These are phyloP conservation scores for Takifugu ocellatus DNA, from an alignment of 2,797 vertebrate genomes.

Conservation along the genomic window DNA sequence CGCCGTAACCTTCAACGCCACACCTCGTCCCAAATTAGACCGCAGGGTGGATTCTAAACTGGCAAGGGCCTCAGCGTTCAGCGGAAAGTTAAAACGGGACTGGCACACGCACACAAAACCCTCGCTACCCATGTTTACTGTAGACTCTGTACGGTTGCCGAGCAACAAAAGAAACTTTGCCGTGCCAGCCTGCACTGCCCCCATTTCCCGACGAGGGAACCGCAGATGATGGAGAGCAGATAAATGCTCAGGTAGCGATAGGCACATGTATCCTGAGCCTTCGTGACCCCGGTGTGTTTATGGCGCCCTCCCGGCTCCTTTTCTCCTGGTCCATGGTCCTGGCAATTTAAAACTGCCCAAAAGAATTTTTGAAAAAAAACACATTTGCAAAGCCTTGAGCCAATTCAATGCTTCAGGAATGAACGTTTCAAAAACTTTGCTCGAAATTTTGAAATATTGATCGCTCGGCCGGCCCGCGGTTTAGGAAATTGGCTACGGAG, in stretches of 20 bases:
- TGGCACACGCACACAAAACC: slow-evolving; percentile 21
- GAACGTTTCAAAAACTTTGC: slow-evolving; percentile 29
- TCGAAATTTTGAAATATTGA: slow-evolving; percentile 28
- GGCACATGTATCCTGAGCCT: neutral
- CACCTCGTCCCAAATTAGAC: slow-evolving; percentile 57
- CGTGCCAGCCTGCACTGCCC: slow-evolving; percentile 3
- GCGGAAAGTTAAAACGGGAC: slow-evolving; percentile 50
- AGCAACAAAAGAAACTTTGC: slow-evolving; percentile 26
- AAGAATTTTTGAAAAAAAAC: neutral
- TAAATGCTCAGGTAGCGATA: neutral
- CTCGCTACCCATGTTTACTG: slow-evolving; percentile 41
- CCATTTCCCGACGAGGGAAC: slow-evolving; percentile 11
- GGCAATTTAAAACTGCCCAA: neutral
- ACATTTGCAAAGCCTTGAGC: neutral
- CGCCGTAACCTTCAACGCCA: slow-evolving; percentile 6
- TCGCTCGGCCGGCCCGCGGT: slow-evolving; percentile 20
- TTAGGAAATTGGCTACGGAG: slow-evolving; percentile 25
- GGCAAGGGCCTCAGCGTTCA: slow-evolving; percentile 17
- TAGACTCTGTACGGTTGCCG: slow-evolving; percentile 33
- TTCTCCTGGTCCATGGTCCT: slow-evolving; percentile 20
- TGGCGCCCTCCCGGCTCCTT: slow-evolving; percentile 16
- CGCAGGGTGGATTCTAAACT: slow-evolving; percentile 44
- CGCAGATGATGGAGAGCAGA: slow-evolving; percentile 5
- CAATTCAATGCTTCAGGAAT: slow-evolving; percentile 13
- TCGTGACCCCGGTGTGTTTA: slow-evolving; percentile 26